These are phyloP conservation scores for Drosophila ezoana DNA, from an alignment of 2,888 invertebrate genomes.

Conservation along the genomic window DNA sequence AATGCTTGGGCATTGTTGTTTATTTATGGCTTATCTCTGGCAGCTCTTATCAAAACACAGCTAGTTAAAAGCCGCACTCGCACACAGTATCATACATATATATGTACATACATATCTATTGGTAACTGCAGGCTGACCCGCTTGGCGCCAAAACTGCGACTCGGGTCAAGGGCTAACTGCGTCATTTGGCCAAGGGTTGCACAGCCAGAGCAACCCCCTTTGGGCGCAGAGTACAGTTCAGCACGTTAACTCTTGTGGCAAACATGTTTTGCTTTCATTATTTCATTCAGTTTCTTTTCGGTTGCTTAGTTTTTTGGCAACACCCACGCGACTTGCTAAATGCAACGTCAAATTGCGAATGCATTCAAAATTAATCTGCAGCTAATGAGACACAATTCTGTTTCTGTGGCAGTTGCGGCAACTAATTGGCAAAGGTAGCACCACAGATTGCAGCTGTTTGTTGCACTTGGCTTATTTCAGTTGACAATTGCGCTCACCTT, in stretches of 20 bases:
- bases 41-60: constrained; percentile 42
- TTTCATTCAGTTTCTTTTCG: neutral
- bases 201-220: constrained; percentile 7
- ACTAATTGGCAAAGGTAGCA: constrained; percentile 60
- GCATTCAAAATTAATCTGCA: constrained; percentile 73
- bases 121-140: constrained; percentile 26
- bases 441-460: constrained; percentile 38
- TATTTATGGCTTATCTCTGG: constrained; percentile 52
- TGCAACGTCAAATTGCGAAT: constrained; percentile 64
- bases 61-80: constrained; percentile 10
- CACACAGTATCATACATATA: neutral
- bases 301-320: constrained; percentile 33
- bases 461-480: constrained; percentile 21
- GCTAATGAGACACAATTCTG: constrained; percentile 74
- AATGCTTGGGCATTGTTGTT: constrained; percentile 15
- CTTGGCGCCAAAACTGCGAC: constrained; percentile 34
- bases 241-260: constrained; percentile 4
- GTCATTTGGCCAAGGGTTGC: constrained; percentile 34
- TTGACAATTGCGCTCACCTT: constrained; percentile 54
- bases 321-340: constrained; percentile 58
- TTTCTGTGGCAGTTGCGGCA: constrained; percentile 32
- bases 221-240: constrained; percentile 3
- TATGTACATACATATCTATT: neutral
- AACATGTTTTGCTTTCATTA: neutral
- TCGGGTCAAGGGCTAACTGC: constrained; percentile 44